Conservation (phyloP, 2,113 vertebrate genomes). For the Cyanistes caeruleus region DNA sequence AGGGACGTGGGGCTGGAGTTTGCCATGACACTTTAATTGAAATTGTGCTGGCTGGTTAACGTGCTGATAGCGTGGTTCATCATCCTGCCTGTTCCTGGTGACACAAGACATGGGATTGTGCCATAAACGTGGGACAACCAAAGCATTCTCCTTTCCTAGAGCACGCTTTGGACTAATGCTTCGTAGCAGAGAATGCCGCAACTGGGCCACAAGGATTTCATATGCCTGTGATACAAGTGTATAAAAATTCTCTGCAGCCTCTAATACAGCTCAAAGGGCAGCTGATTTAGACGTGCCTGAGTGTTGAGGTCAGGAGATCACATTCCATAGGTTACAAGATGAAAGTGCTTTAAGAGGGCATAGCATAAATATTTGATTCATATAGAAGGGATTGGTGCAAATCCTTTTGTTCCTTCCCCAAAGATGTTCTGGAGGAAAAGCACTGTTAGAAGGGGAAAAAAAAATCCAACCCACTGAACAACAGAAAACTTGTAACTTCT, state of each 20-base stretch:
- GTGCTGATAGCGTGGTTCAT: background rate
- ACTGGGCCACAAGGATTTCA: background rate
- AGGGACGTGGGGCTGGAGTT: background rate
- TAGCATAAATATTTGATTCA: conserved; percentile 64
- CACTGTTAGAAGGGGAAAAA: background rate
- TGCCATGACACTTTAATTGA: background rate
- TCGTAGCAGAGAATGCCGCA: background rate
- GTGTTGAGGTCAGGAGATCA: conserved; percentile 63
- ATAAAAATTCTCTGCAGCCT: conserved; percentile 19
- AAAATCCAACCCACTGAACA: background rate
- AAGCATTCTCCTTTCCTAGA: background rate
- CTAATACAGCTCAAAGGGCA: conserved; percentile 45
- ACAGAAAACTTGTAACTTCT: background rate
- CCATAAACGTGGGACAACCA: background rate
- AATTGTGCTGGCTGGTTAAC: background rate
- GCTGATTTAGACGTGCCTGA: conserved; percentile 51
- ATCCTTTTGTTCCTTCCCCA: conserved; percentile 11
- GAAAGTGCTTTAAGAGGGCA: conserved; percentile 40
- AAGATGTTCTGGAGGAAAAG: background rate
- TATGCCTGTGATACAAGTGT: background rate
- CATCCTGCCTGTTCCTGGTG: background rate
- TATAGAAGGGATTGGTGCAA: conserved; percentile 27
- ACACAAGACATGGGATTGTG: background rate
- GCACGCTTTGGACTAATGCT: background rate
- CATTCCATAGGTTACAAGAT: conserved; percentile 60